These are phyloP conservation scores for Brachyhypopomus occidentalis DNA, from an alignment of 2,113 vertebrate species.

Conservation along the genomic window DNA sequence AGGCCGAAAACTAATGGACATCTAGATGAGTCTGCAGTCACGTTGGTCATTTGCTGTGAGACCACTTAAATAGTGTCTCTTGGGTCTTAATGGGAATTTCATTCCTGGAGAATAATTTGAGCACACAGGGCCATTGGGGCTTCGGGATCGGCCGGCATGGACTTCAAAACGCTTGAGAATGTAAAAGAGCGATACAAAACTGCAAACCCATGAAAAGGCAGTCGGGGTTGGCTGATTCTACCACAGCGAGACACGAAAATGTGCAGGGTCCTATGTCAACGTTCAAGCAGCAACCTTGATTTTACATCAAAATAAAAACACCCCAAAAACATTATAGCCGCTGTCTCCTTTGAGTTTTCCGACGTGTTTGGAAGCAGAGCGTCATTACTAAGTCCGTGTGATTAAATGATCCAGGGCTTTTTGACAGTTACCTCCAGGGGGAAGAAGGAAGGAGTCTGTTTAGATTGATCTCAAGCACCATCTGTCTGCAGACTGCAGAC, in stretches of 20 bases:
- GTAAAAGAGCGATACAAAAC: not conserved
- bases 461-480: slow-evolving; percentile 44
- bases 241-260: not conserved
- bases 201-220: not conserved
- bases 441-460: slow-evolving; percentile 17
- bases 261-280: not conserved
- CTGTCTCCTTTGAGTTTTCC: slow-evolving; percentile 30
- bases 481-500: slow-evolving; percentile 40
- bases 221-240: too few relatives aligned
- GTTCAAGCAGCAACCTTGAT: slow-evolving; percentile 14
- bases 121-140: slow-evolving; percentile 47
- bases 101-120: slow-evolving; percentile 60
- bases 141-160: slow-evolving; percentile 20
- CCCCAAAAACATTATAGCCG: slow-evolving; percentile 19
- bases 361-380: slow-evolving; percentile 25
- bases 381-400: slow-evolving; percentile 43
- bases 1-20: not conserved
- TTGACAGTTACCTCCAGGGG: slow-evolving; percentile 42
- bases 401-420: slow-evolving; percentile 35
- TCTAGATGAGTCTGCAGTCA: slow-evolving; percentile 22
- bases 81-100: slow-evolving; percentile 56
- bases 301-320: not conserved
- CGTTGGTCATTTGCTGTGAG: slow-evolving; percentile 26
- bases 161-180: not conserved
- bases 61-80: slow-evolving; percentile 40